Evolutionary conservation across 2,113 vertebrate species (phyloP).

Genomic region (Hemicordylus capensis): DNA sequence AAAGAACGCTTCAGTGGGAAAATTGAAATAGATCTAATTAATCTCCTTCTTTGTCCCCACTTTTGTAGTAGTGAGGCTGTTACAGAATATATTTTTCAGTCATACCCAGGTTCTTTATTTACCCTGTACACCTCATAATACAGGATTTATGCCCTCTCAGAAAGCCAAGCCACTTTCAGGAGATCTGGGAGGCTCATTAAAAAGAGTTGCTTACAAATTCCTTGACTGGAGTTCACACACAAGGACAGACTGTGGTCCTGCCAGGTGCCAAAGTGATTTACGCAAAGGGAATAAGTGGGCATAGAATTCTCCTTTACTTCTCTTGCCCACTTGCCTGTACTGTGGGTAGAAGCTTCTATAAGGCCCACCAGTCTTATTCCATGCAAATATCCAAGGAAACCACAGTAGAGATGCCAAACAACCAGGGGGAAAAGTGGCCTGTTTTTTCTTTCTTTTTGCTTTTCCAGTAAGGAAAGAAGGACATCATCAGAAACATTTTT

Average conservation of each 20-base stretch:
- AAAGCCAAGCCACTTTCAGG: constrained; percentile 1
- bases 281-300: not conserved
- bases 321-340: not conserved
- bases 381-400: not conserved
- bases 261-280: not conserved
- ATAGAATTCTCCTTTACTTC: not conserved
- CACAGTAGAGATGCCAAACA: not conserved
- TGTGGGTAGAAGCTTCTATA: not conserved
- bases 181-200: not conserved
- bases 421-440: not conserved
- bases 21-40: not conserved
- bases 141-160: not conserved
- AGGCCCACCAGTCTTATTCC: not conserved
- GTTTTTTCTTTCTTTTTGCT: too few relatives aligned
- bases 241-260: not conserved
- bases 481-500: too few relatives aligned
- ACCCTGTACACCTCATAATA: constrained; percentile 28
- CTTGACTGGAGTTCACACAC: not conserved
- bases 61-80: not conserved
- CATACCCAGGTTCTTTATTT: not conserved
- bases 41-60: constrained; percentile 8
- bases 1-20: not conserved
- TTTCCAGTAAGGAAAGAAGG: too few relatives aligned
- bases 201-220: not conserved
- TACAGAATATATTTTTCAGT: not conserved